Evolutionary conservation across 2,888 invertebrate genomes (phyloP).

Genomic region (Listrodromus nycthemerus): DNA sequence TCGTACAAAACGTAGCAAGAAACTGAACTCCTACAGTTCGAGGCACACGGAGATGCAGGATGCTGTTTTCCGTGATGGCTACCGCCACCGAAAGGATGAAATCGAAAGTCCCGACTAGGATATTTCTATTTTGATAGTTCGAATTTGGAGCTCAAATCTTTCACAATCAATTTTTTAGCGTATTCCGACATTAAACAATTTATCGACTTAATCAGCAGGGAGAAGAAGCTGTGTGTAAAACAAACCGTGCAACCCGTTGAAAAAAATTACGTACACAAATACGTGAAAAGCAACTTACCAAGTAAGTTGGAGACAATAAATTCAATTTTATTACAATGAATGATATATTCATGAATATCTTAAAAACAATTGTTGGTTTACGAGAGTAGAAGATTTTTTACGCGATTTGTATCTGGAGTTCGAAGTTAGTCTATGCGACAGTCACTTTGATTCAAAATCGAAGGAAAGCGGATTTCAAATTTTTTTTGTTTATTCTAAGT

Average conservation of each 20-base stretch:
- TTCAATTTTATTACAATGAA: neutral
- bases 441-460: too few species aligned
- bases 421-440: too few species aligned
- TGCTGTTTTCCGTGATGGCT: constrained; percentile 39
- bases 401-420: too few species aligned
- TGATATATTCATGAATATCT: too few species aligned
- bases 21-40: constrained; percentile 63
- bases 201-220: neutral
- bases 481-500: too few species aligned
- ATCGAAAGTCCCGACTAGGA: neutral
- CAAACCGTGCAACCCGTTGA: too few species aligned
- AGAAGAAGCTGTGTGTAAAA: too few species aligned
- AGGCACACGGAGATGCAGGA: constrained; percentile 27
- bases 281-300: too few species aligned
- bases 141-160: neutral
- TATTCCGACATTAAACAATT: neutral
- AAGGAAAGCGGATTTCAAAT: too few species aligned
- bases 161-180: neutral
- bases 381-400: too few species aligned
- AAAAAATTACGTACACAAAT: too few species aligned
- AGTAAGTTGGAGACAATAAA: neutral
- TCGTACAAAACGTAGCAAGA: constrained; percentile 48
- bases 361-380: too few species aligned
- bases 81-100: constrained; percentile 40
- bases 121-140: neutral